Evolutionary conservation across 2,888 invertebrate species (phyloP).

Genomic region (Priocnemis perturbator): DNA sequence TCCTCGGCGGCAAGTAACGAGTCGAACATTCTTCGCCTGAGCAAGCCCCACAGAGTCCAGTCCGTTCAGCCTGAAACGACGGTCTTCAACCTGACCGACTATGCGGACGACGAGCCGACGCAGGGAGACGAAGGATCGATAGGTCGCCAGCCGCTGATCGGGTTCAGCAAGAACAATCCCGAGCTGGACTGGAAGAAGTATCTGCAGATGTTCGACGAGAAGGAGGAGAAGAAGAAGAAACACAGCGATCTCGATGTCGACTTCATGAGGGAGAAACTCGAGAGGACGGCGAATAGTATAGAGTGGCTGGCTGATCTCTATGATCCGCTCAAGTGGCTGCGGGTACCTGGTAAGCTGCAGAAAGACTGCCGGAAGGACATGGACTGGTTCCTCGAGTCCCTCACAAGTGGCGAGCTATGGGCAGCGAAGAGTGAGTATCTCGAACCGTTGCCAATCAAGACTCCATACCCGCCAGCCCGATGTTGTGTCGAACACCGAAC

Average conservation of each 20-base stretch:
- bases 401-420: slow-evolving; percentile 81
- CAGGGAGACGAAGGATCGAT: slow-evolving; percentile 25
- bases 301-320: slow-evolving; percentile 82
- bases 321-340: slow-evolving; percentile 81
- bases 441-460: too few relatives aligned
- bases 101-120: slow-evolving; percentile 20
- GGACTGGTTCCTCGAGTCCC: slow-evolving; percentile 78
- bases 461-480: too few relatives aligned
- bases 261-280: slow-evolving; percentile 67
- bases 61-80: slow-evolving; percentile 18
- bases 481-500: too few relatives aligned
- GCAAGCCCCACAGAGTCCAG: slow-evolving; percentile 46
- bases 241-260: slow-evolving; percentile 64
- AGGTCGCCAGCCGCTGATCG: slow-evolving; percentile 44
- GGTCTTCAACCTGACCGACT: slow-evolving; percentile 44
- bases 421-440: slow-evolving; percentile 86
- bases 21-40: slow-evolving; percentile 61
- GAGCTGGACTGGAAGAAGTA: slow-evolving; percentile 71
- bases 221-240: slow-evolving; percentile 57
- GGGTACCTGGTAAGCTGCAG: slow-evolving; percentile 77
- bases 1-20: slow-evolving; percentile 39
- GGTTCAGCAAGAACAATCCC: slow-evolving; percentile 69
- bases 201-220: slow-evolving; percentile 53
- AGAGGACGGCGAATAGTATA: slow-evolving; percentile 74
- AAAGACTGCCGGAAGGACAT: slow-evolving; percentile 79